A percentile compares a stretch with the other conserved stretches of the same genome.
phyloP scores from a whole-genome alignment of 2,888 invertebrate genomes.

The Anoncus sp. region DNA sequence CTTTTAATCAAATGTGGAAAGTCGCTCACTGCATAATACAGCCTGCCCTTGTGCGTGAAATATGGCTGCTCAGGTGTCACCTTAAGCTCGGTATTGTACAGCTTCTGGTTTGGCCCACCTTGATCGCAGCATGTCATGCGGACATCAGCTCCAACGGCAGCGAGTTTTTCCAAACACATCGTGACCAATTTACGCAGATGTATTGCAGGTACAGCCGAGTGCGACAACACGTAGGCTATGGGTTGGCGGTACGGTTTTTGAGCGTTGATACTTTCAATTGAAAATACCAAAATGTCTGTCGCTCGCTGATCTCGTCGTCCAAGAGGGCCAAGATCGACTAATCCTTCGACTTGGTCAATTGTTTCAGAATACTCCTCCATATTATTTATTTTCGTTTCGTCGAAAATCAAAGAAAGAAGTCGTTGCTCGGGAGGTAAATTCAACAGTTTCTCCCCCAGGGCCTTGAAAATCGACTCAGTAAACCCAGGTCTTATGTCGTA shows the following conservation, averaged over 20 bases:
- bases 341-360: slow-evolving; percentile 42
- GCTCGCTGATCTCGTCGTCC: slow-evolving; percentile 33
- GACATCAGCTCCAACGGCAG: slow-evolving; percentile 33
- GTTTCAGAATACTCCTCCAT: slow-evolving; percentile 37
- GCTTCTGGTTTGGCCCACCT: slow-evolving; percentile 34
- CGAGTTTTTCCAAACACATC: slow-evolving; percentile 25
- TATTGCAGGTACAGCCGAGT: slow-evolving; percentile 1
- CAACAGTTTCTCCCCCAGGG: slow-evolving; percentile 19
- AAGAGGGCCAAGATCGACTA: slow-evolving; percentile 43
- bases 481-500: slow-evolving; percentile 36
- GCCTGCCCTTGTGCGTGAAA: slow-evolving; percentile 13
- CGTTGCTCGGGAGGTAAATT: slow-evolving; percentile 31
- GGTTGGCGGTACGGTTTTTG: slow-evolving; percentile 44
- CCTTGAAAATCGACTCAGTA: slow-evolving; percentile 23
- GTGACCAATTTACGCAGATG: slow-evolving; percentile 12
- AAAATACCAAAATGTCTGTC: slow-evolving; percentile 37
- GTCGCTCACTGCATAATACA: slow-evolving; percentile 28
- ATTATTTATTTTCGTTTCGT: slow-evolving; percentile 38
- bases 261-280: slow-evolving; percentile 42
- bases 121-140: slow-evolving; percentile 29
- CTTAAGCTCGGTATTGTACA: slow-evolving; percentile 16
- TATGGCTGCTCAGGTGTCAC: slow-evolving; percentile 1
- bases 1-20: slow-evolving; percentile 41
- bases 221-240: slow-evolving; percentile 36
- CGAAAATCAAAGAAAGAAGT: slow-evolving; percentile 38